phyloP scores from a whole-genome alignment of 1,140 invertebrate genomes.

The Archivesica marissinica region DNA sequence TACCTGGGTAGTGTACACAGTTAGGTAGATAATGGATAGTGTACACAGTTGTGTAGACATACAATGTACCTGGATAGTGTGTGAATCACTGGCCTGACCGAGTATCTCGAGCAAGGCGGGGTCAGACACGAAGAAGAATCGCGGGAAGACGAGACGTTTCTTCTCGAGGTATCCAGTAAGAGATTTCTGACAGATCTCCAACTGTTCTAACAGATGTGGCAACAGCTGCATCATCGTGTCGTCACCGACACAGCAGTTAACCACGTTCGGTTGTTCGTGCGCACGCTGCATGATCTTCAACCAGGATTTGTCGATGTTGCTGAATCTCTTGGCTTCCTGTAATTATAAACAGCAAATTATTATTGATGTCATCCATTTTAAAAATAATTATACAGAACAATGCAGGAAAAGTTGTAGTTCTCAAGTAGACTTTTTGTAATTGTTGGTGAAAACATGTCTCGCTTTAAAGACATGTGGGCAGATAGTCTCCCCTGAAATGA shows the following conservation, averaged over 20 bases:
- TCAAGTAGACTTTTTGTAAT: too few relatives aligned
- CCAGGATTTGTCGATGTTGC: constrained; percentile 99
- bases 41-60: too few relatives aligned
- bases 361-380: too few relatives aligned
- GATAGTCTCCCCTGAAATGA: too few relatives aligned
- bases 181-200: constrained; percentile 98
- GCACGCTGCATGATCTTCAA: constrained; percentile 98
- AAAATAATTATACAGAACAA: too few relatives aligned
- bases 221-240: constrained; percentile 96
- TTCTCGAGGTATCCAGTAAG: constrained; percentile 98
- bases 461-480: too few relatives aligned
- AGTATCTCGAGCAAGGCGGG: constrained; percentile 97
- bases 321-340: constrained; percentile 88
- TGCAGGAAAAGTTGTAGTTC: too few relatives aligned
- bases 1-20: too few relatives aligned
- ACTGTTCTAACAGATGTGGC: constrained; percentile 97
- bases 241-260: constrained; percentile 97
- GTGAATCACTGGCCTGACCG: constrained; percentile 98
- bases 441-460: too few relatives aligned
- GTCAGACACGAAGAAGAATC: constrained; percentile 99
- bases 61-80: constrained; percentile 94
- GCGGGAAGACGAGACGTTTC: constrained; percentile 97
- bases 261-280: constrained; percentile 97
- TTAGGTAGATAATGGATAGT: too few relatives aligned
- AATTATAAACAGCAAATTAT: too few relatives aligned